These are phyloP conservation scores for Cyclura pinguis DNA, from an alignment of 2,797 vertebrate species.

Conservation along the genomic window DNA sequence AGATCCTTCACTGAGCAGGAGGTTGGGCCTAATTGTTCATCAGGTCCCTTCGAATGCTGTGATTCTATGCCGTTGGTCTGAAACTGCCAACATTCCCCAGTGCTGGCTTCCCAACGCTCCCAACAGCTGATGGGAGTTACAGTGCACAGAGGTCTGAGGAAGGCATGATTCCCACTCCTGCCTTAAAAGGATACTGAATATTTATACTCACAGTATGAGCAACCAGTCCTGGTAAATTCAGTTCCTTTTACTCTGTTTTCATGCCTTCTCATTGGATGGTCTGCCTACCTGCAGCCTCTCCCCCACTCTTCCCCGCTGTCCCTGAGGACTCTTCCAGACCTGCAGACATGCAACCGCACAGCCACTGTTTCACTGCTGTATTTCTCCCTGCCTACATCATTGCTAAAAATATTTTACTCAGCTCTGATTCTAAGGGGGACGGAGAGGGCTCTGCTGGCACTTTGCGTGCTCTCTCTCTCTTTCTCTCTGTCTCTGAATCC, in stretches of 20 bases:
- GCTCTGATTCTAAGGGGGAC: conserved; percentile 56
- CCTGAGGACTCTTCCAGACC: not conserved
- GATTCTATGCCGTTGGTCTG: too few relatives aligned
- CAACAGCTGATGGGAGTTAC: too few relatives aligned
- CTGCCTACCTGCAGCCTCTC: not conserved
- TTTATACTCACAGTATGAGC: conserved; percentile 15
- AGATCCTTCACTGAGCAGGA: too few relatives aligned
- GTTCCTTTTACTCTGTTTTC: not conserved
- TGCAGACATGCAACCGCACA: not conserved
- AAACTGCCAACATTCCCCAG: too few relatives aligned
- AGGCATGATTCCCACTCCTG: too few relatives aligned
- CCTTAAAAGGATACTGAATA: conserved; percentile 33
- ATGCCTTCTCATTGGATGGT: not conserved
- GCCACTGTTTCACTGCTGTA: conserved; percentile 70
- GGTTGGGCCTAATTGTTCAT: too few relatives aligned
- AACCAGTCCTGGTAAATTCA: not conserved
- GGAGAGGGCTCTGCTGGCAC: not conserved
- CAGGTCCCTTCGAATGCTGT: too few relatives aligned
- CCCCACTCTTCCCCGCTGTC: not conserved
- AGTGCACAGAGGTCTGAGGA: too few relatives aligned
- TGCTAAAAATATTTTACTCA: conserved; percentile 79
- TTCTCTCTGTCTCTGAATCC: conserved; percentile 43
- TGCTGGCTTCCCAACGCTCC: too few relatives aligned
- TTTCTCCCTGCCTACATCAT: conserved; percentile 67
- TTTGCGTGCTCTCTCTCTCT: not conserved